phyloP scores from a whole-genome alignment of 2,113 vertebrate species.

The Saguinus imperator region DNA sequence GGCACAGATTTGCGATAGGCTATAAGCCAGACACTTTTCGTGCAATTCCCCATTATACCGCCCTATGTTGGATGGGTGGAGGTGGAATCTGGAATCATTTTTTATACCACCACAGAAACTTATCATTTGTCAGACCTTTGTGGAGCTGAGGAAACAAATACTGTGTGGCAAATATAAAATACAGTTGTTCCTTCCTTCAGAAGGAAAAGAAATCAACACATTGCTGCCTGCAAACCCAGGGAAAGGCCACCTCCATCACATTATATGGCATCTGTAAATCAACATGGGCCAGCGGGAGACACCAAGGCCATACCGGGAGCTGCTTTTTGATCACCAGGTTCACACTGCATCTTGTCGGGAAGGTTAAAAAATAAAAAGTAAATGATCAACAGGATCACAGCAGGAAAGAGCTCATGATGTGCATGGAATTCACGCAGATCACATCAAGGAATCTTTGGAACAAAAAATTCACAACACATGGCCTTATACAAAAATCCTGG shows the following conservation, averaged over 20 bases:
- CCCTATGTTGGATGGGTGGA: not conserved
- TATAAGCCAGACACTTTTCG: not conserved
- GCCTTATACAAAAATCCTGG: too few relatives aligned
- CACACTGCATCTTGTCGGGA: too few relatives aligned
- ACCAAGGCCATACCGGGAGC: too few relatives aligned
- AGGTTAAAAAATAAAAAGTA: too few relatives aligned
- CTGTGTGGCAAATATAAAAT: not conserved
- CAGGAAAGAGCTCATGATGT: too few relatives aligned
- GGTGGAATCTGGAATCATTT: not conserved
- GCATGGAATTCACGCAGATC: too few relatives aligned
- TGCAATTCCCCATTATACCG: not conserved
- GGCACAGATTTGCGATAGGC: not conserved
- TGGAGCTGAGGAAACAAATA: not conserved
- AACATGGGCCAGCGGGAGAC: not conserved
- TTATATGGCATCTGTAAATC: not conserved
- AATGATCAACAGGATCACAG: too few relatives aligned
- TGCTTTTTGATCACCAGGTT: too few relatives aligned
- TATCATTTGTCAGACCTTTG: not conserved
- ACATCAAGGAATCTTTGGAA: too few relatives aligned
- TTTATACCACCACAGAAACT: not conserved
- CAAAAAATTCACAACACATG: too few relatives aligned
- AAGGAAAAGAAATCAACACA: not conserved
- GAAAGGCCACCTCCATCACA: not conserved
- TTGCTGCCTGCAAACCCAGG: not conserved
- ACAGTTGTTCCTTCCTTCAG: not conserved